Evolutionary conservation across 2,113 vertebrate species (phyloP), one percentile per base, ranked within the genome.

Genomic region (Astur gentilis): DNA sequence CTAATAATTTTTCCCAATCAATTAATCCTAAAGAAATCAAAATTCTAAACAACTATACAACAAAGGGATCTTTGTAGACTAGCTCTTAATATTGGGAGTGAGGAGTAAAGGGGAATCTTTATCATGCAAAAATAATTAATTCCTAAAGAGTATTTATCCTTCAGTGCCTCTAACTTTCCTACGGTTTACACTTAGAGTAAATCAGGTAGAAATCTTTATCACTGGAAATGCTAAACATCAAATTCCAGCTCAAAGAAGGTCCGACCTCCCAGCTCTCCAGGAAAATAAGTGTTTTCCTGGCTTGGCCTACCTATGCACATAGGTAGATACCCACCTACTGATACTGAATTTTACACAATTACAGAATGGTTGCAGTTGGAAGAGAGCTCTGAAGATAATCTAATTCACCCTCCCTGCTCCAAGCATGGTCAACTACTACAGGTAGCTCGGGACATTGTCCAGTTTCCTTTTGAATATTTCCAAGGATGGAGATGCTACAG

Each of bases 251-350:
- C 20, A 82, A 31, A 58, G 40, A 89, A 87, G 5, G 15, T 55
- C 38, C 16, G 64, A 62, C 20, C 8, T 79, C 34, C 4, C 45
- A 87, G 31, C 1, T 64, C 42, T 80, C 22, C 23, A 76, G 36
- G 11, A 18, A 83, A 72, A 31, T 0, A 62, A 72, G 8, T 23
- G 9, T 67, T 76, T n/a, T 52, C 16, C 21, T 70, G 20, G 15
- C 29, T 62, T 71, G 25, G 21, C 5, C 26, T 42, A n/a, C 0
- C 0, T 32, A 26, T 13, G 16, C 32, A 67, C 6, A 4, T 15
- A 61, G 40, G n/a, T 27, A 36, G 13, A 27, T 18, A 42, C 5
- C 3, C 6, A 17, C 9, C 45, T 49, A 42, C 38, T 25, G 29
- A 77, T 8, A 54, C 16, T 16, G 25, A 42, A 79, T 61, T 72